phyloP scores from a whole-genome alignment of 2,797 vertebrate genomes.

The Euthynnus affinis region DNA sequence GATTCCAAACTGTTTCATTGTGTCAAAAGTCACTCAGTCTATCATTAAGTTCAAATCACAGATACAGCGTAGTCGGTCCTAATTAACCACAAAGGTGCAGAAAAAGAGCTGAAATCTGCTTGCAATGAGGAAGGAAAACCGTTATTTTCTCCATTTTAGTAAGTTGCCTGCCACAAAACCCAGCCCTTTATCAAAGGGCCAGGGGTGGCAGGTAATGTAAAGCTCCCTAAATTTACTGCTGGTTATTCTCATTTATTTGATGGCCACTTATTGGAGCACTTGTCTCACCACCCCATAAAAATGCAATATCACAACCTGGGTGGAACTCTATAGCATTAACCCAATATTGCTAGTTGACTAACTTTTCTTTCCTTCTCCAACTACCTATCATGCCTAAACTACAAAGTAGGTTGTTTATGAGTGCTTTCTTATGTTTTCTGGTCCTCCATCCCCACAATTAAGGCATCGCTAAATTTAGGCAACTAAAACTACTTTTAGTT shows the following conservation, averaged over 20 bases:
- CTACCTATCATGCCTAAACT: too few species aligned
- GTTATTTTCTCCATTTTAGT: background rate
- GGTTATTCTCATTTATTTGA: too few species aligned
- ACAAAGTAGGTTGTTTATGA: too few species aligned
- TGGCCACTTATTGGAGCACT: too few species aligned
- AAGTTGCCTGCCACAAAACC: background rate
- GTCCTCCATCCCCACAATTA: background rate
- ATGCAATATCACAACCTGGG: background rate
- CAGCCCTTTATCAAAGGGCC: background rate
- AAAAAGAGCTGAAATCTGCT: background rate
- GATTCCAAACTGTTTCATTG: constrained; percentile 7
- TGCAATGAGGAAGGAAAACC: background rate
- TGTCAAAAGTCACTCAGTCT: constrained; percentile 15
- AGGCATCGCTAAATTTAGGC: background rate
- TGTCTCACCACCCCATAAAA: background rate
- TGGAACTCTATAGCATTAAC: background rate
- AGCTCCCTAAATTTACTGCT: too few species aligned
- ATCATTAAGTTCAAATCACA: constrained; percentile 9
- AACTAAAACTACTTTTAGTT: background rate
- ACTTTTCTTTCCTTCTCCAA: too few species aligned
- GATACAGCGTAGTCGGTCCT: background rate
- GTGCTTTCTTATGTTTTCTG: background rate
- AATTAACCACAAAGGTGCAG: background rate
- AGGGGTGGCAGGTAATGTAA: too few species aligned
- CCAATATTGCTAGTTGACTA: too few species aligned